phyloP scores from a whole-genome alignment of 2,113 vertebrate species.

The Dicrurus megarhynchus region DNA sequence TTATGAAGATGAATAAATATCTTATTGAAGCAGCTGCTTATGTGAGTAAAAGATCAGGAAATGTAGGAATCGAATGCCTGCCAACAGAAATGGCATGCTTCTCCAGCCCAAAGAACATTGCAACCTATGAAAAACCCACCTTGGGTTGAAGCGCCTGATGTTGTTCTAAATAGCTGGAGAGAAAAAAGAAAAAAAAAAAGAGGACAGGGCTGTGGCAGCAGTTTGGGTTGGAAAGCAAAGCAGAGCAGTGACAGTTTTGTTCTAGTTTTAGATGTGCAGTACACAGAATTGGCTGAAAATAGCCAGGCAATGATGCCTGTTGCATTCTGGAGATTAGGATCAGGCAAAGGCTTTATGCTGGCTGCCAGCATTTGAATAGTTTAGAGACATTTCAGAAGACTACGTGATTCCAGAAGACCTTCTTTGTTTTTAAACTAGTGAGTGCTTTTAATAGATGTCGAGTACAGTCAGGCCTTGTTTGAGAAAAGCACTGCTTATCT shows the following conservation, averaged over 20 bases:
- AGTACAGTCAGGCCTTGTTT: constrained; percentile 25
- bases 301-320: not conserved
- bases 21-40: not conserved
- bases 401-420: not conserved
- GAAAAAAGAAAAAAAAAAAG: not conserved
- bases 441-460: not conserved
- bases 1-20: not conserved
- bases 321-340: constrained; percentile 22
- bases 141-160: not conserved
- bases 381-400: constrained; percentile 42
- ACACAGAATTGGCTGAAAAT: not conserved
- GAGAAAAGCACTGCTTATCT: constrained; percentile 3
- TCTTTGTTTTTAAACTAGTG: not conserved
- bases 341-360: not conserved
- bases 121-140: not conserved
- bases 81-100: not conserved
- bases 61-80: not conserved
- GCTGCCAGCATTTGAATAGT: constrained; percentile 22
- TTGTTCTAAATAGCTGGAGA: not conserved
- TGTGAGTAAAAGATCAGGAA: not conserved
- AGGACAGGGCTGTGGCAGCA: not conserved
- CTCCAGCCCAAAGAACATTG: not conserved
- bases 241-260: not conserved
- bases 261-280: not conserved
- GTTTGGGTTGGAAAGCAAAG: not conserved